Base-by-base conservation (phyloP, 2,888 invertebrate species). In the Magallana nippona region DNA sequence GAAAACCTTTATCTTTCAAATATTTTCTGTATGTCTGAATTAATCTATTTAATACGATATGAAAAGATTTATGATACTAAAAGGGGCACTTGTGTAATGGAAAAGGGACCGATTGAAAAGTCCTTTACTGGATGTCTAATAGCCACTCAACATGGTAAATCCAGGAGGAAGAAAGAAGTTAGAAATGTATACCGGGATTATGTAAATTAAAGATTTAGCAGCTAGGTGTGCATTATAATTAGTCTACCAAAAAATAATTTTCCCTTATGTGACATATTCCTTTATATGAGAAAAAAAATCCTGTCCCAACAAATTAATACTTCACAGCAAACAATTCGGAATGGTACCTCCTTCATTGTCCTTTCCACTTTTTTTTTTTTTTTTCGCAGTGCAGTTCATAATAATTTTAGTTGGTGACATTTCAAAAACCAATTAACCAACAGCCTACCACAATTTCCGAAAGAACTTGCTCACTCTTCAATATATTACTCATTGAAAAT, bases 51-150 rank as follows among this genome's bases (percentile, higher is more conserved):
- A 71, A 71, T 71, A 71, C 22, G 27, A 71, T 15, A 71, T 71
- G 71, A 71, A 71, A 71, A 71, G 71, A 71, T 71, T 71, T 71
- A 71, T 71, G 71, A 71, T 71, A 71, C 71, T 71, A 71, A 71
- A 71, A 27, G 27, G 71, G 27, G 71, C 27, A 71, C 71, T 71
- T 71, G 71, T 71, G 71, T 71, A 71, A 71, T 71, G 71, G 71
- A 71, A 71, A 71, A 22, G 32, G 32, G 17, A 15, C 22, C 17
- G 22, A 71, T 27, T 71, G 15, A 32, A 71, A 71, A 27, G 71
- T 27, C 32, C 71, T 71, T 71, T 32, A 71, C 27, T 13, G 27
- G 71, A 27, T 27, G 71, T 27, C 71, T 71, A 71, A 71, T 22
- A 22, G 71, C 71, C 71, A 27, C 71, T 71, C 71, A 8, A 44